These are phyloP conservation scores for Pollenia amentaria DNA, from an alignment of 2,888 invertebrate genomes.

Conservation along the genomic window DNA sequence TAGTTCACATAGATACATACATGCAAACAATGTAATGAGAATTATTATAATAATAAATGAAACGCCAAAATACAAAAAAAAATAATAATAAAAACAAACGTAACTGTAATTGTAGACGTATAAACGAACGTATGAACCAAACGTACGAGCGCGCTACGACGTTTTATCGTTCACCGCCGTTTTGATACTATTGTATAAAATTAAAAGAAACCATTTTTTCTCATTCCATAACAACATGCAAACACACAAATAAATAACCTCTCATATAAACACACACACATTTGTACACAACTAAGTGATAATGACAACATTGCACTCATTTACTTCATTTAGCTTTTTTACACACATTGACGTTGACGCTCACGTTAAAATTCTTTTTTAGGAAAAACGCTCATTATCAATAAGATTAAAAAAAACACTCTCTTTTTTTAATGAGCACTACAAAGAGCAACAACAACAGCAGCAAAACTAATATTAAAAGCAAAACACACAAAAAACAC, in stretches of 20 bases:
- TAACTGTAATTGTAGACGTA: slow-evolving; percentile 53
- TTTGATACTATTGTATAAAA: slow-evolving; percentile 73
- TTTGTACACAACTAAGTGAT: slow-evolving; percentile 48
- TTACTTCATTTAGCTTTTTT: slow-evolving; percentile 62
- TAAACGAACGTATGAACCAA: slow-evolving; percentile 62
- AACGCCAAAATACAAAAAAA: background rate
- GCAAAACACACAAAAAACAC: background rate
- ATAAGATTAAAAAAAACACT: slow-evolving; percentile 63
- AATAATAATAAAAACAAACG: slow-evolving; percentile 34
- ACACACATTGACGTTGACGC: slow-evolving; percentile 67
- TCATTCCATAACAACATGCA: slow-evolving; percentile 55
- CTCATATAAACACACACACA: slow-evolving; percentile 22
- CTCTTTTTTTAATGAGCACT: slow-evolving; percentile 17
- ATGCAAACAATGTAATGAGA: slow-evolving; percentile 58
- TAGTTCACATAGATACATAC: slow-evolving; percentile 24
- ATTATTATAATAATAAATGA: slow-evolving; percentile 52
- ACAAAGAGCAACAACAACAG: background rate
- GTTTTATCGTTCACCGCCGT: slow-evolving; percentile 74
- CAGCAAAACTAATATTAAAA: background rate
- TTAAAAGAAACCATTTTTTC: slow-evolving; percentile 66
- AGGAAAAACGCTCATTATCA: slow-evolving; percentile 60
- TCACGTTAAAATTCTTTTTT: slow-evolving; percentile 53
- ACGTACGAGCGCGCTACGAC: slow-evolving; percentile 71
- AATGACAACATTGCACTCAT: slow-evolving; percentile 68
- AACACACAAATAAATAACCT: slow-evolving; percentile 22